phyloP scores from a whole-genome alignment of 2,888 invertebrate species.

The Diaprepes abbreviatus region DNA sequence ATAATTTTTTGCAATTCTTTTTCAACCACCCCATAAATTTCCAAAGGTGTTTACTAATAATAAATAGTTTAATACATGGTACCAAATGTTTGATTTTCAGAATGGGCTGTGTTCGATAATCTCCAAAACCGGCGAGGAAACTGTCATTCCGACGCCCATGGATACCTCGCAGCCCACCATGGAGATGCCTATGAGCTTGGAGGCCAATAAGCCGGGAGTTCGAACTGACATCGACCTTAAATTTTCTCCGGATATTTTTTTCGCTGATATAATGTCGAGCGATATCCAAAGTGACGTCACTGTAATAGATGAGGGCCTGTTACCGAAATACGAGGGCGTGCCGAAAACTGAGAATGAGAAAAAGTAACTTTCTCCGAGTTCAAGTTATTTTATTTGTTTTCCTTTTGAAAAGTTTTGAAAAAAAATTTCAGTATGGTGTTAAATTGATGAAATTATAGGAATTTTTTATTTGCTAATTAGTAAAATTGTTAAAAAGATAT shows the following conservation, averaged over 20 bases:
- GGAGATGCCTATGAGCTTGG: slow-evolving; percentile 2
- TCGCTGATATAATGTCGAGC: slow-evolving; percentile 52
- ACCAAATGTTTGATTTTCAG: too few relatives aligned
- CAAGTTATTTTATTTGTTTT: too few relatives aligned
- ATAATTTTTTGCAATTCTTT: too few relatives aligned
- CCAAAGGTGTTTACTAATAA: too few relatives aligned
- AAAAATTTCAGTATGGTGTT: too few relatives aligned
- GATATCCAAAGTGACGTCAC: slow-evolving; percentile 27
- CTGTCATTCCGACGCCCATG: slow-evolving; percentile 5
- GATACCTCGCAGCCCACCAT: slow-evolving; percentile 3
- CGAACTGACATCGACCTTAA: slow-evolving; percentile 45
- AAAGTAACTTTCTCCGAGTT: too few relatives aligned
- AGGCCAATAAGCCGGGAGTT: background rate
- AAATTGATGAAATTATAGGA: too few relatives aligned
- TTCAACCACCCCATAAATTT: too few relatives aligned
- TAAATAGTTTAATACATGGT: too few relatives aligned
- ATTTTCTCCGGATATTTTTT: slow-evolving; percentile 61
- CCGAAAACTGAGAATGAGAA: background rate
- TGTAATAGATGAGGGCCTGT: background rate
- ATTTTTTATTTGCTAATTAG: too few relatives aligned
- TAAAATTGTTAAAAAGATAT: too few relatives aligned
- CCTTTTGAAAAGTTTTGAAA: too few relatives aligned
- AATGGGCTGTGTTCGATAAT: slow-evolving; percentile 34
- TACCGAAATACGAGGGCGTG: background rate
- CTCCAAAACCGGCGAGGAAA: slow-evolving; percentile 18